phyloP scores from a whole-genome alignment of 2,888 invertebrate genomes.

The Rotaria magnacalcarata region DNA sequence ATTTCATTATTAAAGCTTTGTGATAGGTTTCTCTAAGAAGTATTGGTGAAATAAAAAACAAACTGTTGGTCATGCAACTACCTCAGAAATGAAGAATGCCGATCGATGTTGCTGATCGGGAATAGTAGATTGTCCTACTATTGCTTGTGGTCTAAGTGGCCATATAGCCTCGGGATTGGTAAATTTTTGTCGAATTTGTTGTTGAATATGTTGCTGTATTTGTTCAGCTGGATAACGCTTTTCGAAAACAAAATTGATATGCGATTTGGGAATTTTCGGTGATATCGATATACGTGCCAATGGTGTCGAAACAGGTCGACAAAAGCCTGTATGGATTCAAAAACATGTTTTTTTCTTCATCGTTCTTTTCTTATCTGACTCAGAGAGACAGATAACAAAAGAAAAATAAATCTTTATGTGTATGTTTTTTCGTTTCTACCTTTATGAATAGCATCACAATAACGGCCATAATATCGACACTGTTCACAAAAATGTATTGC shows the following conservation, averaged over 20 bases:
- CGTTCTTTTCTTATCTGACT: not conserved
- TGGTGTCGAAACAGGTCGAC: conserved; percentile 34
- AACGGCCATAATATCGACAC: conserved; percentile 34
- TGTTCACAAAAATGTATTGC: conserved; percentile 35
- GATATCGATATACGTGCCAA: conserved; percentile 35
- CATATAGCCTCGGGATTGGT: conserved; percentile 24
- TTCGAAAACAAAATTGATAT: conserved; percentile 46
- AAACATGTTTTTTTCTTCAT: not conserved
- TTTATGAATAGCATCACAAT: conserved; percentile 37
- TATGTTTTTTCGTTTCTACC: not conserved
- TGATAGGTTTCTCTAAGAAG: not conserved
- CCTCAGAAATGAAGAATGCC: conserved; percentile 34
- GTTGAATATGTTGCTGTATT: conserved; percentile 35
- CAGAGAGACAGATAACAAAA: conserved; percentile 10
- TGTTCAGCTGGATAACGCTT: conserved; percentile 41
- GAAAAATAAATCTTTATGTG: not conserved
- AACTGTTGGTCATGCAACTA: not conserved
- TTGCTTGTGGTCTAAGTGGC: not conserved
- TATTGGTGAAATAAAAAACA: not conserved
- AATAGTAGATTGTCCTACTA: not conserved
- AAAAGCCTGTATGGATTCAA: conserved; percentile 32
- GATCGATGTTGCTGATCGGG: conserved; percentile 33
- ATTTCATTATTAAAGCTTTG: not conserved
- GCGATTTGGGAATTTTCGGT: conserved; percentile 33
- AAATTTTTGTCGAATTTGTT: conserved; percentile 35